A percentile compares a stretch with the other conserved stretches of the same genome.
phyloP scores from a whole-genome alignment of 1,140 invertebrate genomes.

The Zaprionus ornatus region DNA sequence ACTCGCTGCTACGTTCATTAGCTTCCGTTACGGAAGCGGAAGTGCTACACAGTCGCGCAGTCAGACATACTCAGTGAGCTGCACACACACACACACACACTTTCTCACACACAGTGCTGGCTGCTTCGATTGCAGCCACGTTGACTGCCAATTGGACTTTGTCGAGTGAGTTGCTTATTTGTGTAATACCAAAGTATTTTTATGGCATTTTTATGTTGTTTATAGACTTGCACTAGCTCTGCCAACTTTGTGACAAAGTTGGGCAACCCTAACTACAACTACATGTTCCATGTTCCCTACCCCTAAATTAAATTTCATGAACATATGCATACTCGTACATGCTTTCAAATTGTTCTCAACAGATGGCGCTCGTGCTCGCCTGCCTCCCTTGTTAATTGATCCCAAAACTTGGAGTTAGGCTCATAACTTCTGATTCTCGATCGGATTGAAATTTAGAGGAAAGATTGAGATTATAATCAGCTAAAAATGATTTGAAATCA shows the following conservation, averaged over 20 bases:
- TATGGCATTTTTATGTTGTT: constrained; percentile 47
- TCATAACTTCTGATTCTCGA: too few relatives aligned
- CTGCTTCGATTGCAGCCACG: constrained; percentile 36
- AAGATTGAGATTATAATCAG: too few relatives aligned
- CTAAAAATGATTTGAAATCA: too few relatives aligned
- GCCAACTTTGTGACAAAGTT: constrained; percentile 17
- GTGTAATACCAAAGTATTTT: constrained; percentile 47
- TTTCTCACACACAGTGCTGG: constrained; percentile 11
- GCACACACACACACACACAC: constrained; percentile 19
- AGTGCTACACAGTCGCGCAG: constrained; percentile 67
- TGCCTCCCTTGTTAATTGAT: too few relatives aligned
- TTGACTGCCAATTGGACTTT: constrained; percentile 38
- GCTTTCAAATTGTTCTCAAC: too few relatives aligned
- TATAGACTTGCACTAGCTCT: constrained; percentile 26
- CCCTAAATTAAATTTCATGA: too few relatives aligned
- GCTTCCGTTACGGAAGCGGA: constrained; percentile 67
- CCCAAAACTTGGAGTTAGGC: too few relatives aligned
- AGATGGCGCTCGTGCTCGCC: too few relatives aligned
- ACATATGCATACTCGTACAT: too few relatives aligned
- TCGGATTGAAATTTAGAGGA: too few relatives aligned
- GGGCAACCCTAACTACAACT: background rate
- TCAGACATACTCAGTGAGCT: constrained; percentile 59
- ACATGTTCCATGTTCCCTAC: background rate
- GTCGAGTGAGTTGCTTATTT: constrained; percentile 46
- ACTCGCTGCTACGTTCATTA: constrained; percentile 60